A percentile compares a stretch with the other conserved stretches of the same genome.
Conservation (phyloP, 1,140 invertebrate species). For the Megathymus violae region DNA sequence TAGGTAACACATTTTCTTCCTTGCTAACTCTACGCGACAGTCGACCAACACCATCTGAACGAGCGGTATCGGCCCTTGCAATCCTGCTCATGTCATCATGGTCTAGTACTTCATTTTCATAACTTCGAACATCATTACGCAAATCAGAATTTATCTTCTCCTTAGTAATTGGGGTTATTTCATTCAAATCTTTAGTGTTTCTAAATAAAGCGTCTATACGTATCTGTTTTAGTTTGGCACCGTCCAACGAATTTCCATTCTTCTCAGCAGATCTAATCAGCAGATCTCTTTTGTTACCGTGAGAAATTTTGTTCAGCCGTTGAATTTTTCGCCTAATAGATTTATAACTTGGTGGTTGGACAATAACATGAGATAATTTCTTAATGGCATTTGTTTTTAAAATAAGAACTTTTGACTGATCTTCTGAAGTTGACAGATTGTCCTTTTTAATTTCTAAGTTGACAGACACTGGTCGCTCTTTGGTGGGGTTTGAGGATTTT, state of each 20-base stretch:
- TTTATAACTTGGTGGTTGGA: constrained; percentile 78
- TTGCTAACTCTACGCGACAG: constrained; percentile 39
- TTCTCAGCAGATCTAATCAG: constrained; percentile 16
- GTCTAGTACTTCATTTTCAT: constrained; percentile 37
- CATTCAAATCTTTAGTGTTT: constrained; percentile 45
- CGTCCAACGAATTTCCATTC: constrained; percentile 40
- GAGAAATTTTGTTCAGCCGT: constrained; percentile 49
- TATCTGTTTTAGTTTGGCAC: constrained; percentile 55
- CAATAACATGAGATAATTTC: constrained; percentile 71
- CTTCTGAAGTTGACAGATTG: constrained; percentile 53
- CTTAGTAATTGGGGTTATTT: constrained; percentile 23
- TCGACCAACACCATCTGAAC: constrained; percentile 46
- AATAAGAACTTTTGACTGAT: constrained; percentile 73
- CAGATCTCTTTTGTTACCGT: constrained; percentile 33
- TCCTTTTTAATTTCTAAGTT: constrained; percentile 75
- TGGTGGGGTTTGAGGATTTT: constrained; percentile 36
- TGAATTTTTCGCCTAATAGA: constrained; percentile 66
- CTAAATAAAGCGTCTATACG: constrained; percentile 57
- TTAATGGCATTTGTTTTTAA: constrained; percentile 75
- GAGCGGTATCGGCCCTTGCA: constrained; percentile 53
- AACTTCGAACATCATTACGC: constrained; percentile 27
- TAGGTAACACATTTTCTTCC: constrained; percentile 50
- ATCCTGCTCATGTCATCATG: constrained; percentile 66
- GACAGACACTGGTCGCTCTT: constrained; percentile 56
- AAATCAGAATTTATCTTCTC: constrained; percentile 19